Evolutionary conservation across 1,140 invertebrate species (phyloP), one percentile per base, ranked within the genome.

Genomic region (Drosophila albomicans): DNA sequence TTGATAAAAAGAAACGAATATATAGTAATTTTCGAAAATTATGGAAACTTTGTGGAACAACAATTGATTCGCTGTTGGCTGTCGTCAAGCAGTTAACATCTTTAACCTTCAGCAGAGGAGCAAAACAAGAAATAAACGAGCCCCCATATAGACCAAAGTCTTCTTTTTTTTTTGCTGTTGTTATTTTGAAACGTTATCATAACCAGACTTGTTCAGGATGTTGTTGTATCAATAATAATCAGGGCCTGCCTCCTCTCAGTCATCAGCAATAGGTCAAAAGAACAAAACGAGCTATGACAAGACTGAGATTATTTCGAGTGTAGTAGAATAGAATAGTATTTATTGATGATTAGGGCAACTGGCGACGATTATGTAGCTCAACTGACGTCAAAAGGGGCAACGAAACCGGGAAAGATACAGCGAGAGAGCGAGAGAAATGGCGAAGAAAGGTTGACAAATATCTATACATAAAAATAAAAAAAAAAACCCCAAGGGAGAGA

Each of bases 1-100:
- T 78, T 87, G 85, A 87, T 89, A 80, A 82, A 56, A 69, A 64
- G 20, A 57, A 67, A 54, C 41, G 41, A 73, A 64, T 64, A 64
- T 11, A 61, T 35, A 61, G n/a, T 45, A 32, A 56, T 49, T 68
- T 66, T 75, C 54, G 45, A 76, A 81, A 63, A 71, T 75, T 20
- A 63, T 75, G 64, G 59, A 80, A 78, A 61, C 65, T 68, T 63
- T 59, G 77, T 56, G 74, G 46, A 75, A 66, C 70, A 82, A 15
- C 45, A 54, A 54, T 35, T 38, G 15, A 41, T 65, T 38, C 10
- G 45, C 46, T 51, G 10, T 20, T 56, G 49, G 5, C 51, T 16
- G 71, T 69, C 63, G 72, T 43, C 72, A 75, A 38, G 57, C 71
- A 54, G 65, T 43, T 49, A 41, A 32, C 66, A 5, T 48, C 41